Conservation (phyloP, 2,113 vertebrate genomes). For the Callocephalon fimbriatum region DNA sequence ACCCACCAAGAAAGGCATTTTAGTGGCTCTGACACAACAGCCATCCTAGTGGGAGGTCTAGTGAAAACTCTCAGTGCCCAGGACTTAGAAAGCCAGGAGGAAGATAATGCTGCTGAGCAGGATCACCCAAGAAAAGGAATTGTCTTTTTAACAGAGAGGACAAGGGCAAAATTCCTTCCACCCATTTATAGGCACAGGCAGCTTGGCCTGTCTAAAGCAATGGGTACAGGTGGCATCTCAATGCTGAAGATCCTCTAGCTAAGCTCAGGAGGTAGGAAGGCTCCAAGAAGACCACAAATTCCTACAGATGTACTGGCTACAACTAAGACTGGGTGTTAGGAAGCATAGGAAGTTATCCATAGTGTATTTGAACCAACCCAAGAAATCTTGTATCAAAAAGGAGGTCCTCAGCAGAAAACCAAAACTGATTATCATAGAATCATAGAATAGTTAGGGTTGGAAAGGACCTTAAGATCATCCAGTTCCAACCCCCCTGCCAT, state of each 20-base stretch:
- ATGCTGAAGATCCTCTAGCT: fast-evolving
- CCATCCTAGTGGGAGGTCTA: conserved; percentile 43
- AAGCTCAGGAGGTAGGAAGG: background rate
- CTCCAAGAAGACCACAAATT: background rate
- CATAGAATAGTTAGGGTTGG: too few species aligned
- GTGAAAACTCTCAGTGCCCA: background rate
- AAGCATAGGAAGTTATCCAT: background rate
- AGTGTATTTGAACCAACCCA: fast-evolving
- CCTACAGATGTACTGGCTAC: background rate
- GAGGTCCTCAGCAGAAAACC: background rate
- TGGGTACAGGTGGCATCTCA: background rate
- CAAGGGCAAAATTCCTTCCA: background rate
- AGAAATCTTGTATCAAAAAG: background rate
- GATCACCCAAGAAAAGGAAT: background rate
- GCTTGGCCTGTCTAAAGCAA: fast-evolving
- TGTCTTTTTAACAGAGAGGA: fast-evolving
- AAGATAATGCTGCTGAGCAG: background rate
- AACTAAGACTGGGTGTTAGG: background rate
- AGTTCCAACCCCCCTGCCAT: too few species aligned
- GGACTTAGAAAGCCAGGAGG: background rate
- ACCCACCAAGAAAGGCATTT: background rate
- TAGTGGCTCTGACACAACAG: background rate
- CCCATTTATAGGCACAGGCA: fast-evolving
- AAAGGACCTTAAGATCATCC: too few species aligned
- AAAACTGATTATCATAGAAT: too few species aligned